Evolutionary conservation across 2,888 invertebrate species (phyloP).

Genomic region (Stenotaenia linearis): DNA sequence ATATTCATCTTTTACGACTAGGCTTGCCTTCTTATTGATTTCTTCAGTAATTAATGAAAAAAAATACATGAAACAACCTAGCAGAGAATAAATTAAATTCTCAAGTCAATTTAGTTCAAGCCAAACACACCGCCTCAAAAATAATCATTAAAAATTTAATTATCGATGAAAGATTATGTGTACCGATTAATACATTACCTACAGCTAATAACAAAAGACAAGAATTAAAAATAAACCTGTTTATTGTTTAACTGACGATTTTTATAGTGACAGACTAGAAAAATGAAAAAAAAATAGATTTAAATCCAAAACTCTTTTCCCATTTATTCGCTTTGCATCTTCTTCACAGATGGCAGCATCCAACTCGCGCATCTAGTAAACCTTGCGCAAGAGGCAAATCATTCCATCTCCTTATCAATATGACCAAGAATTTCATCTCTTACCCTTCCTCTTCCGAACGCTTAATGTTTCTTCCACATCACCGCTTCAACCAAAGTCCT

Average conservation of each 20-base stretch:
- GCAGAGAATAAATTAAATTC: conserved; percentile 11
- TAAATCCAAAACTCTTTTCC: background rate
- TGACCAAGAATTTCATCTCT: conserved; percentile 10
- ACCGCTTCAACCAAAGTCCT: background rate
- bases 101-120: conserved; percentile 4
- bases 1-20: background rate
- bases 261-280: no score
- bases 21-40: background rate
- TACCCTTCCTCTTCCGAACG: background rate
- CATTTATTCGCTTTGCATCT: background rate
- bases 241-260: background rate
- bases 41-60: conserved; percentile 13
- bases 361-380: background rate
- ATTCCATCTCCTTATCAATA: conserved; percentile 15
- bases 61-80: background rate
- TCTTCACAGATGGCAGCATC: conserved; percentile 15
- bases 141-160: conserved; percentile 19
- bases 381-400: background rate
- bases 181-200: conserved; percentile 15
- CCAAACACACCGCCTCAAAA: conserved; percentile 12
- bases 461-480: conserved; percentile 19
- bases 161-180: conserved; percentile 19
- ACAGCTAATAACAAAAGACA: conserved; percentile 2
- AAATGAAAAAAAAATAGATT: background rate
- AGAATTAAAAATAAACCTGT: background rate